Evolutionary conservation across 1,140 invertebrate genomes (phyloP).

Genomic region (Bombus difficillimus): DNA sequence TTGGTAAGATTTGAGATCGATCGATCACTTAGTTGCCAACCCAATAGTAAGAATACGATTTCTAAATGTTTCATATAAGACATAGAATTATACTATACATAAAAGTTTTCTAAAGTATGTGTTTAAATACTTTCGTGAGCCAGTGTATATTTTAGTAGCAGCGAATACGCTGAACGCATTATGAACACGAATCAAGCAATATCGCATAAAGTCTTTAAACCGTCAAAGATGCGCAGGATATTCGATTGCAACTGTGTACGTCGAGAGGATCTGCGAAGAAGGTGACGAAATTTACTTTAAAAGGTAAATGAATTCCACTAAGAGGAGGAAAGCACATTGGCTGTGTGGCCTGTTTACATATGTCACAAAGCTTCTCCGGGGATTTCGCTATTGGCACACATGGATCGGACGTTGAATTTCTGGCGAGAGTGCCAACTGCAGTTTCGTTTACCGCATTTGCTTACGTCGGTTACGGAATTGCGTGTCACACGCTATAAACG

Average conservation of each 20-base stretch:
- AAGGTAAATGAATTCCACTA: constrained; percentile 51
- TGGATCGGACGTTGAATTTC: constrained; percentile 26
- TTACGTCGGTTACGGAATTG: constrained; percentile 10
- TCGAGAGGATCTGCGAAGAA: too few species aligned
- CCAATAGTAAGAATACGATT: too few species aligned
- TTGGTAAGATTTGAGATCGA: too few species aligned
- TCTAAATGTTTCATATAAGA: too few species aligned
- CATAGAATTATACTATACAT: too few species aligned
- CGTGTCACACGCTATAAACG: neutral
- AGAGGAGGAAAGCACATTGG: neutral
- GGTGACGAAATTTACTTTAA: constrained; percentile 38
- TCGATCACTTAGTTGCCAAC: too few species aligned
- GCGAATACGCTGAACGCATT: too few species aligned
- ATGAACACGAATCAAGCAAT: too few species aligned
- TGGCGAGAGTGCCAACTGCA: neutral
- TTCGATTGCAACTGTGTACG: constrained; percentile 21
- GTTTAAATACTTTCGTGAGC: too few species aligned
- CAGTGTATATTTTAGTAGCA: too few species aligned
- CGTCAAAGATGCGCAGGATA: neutral
- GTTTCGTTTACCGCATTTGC: constrained; percentile 17
- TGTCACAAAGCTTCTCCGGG: constrained; percentile 1
- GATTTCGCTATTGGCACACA: constrained; percentile 16
- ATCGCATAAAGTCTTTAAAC: too few species aligned
- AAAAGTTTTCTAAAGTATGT: too few species aligned
- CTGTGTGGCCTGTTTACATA: constrained; percentile 48